phyloP scores from a whole-genome alignment of 2,888 invertebrate species.

The Apocheima hispidaria region DNA sequence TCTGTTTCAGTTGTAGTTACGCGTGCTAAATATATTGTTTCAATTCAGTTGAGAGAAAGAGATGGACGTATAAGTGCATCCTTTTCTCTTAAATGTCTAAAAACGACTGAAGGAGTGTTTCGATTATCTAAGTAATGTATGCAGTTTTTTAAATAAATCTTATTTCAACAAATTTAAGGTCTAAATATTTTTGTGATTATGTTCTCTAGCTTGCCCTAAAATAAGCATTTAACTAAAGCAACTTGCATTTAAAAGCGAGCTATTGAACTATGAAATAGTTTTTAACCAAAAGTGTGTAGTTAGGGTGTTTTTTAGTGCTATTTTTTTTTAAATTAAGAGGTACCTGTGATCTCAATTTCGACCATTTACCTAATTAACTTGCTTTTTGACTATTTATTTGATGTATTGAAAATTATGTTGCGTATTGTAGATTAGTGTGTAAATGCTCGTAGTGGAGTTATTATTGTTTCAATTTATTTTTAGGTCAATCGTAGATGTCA shows the following conservation, averaged over 20 bases:
- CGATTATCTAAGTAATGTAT: neutral
- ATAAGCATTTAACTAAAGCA: slow-evolving; percentile 26
- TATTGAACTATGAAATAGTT: slow-evolving; percentile 11
- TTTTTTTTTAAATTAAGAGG: slow-evolving; percentile 26
- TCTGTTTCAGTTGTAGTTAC: slow-evolving; percentile 54
- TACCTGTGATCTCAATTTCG: slow-evolving; percentile 35
- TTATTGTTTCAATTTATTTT: slow-evolving; percentile 16
- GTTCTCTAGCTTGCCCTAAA: slow-evolving; percentile 6
- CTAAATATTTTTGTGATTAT: slow-evolving; percentile 5
- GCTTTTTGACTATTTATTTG: slow-evolving; percentile 35
- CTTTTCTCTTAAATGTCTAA: slow-evolving; percentile 27
- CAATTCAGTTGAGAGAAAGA: slow-evolving; percentile 32
- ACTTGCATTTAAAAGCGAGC: slow-evolving; percentile 25
- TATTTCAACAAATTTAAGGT: neutral
- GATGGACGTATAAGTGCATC: slow-evolving; percentile 5
- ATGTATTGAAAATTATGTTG: slow-evolving; percentile 21
- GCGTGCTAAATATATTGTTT: slow-evolving; percentile 12
- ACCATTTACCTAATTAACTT: slow-evolving; percentile 33
- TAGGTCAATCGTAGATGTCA: neutral
- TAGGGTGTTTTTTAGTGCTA: slow-evolving; percentile 18
- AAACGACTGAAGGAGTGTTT: slow-evolving; percentile 3
- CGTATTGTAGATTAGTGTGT: slow-evolving; percentile 24
- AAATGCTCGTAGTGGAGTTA: slow-evolving; percentile 23
- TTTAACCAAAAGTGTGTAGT: slow-evolving; percentile 28
- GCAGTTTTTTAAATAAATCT: neutral